Conservation (phyloP, 2,113 vertebrate species). For the Salminus brasiliensis region DNA sequence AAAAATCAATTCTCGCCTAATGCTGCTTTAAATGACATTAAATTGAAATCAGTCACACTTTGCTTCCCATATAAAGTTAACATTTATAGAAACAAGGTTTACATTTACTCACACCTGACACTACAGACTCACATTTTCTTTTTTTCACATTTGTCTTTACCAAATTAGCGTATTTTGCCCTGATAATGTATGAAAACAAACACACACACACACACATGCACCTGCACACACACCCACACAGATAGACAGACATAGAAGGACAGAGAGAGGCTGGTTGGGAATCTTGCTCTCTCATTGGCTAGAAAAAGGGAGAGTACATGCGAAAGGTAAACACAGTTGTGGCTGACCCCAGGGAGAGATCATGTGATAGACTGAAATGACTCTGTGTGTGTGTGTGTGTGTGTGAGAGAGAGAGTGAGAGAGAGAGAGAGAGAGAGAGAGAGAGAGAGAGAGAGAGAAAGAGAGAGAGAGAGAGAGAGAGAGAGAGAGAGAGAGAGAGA, state of each 20-base stretch:
- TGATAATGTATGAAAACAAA: neutral
- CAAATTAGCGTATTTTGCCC: neutral
- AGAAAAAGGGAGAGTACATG: neutral
- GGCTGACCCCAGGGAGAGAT: conserved; percentile 1
- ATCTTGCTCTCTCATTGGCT: conserved; percentile 7
- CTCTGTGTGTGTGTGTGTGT: neutral
- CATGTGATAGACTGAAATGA: conserved; percentile 6
- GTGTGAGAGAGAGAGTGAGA: neutral
- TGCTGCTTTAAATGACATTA: too few species aligned
- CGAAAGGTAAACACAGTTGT: conserved; percentile 23
- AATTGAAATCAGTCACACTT: too few species aligned
- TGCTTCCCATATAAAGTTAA: too few species aligned
- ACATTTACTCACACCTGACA: too few species aligned
- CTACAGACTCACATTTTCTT: too few species aligned
- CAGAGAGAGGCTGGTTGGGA: neutral
- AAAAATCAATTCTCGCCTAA: too few species aligned
- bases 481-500: neutral
- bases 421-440: too few species aligned
- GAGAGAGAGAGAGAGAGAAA: too few species aligned
- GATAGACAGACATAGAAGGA: neutral
- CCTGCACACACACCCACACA: too few species aligned
- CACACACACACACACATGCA: neutral
- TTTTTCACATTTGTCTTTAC: too few species aligned
- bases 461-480: too few species aligned
- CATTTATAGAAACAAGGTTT: too few species aligned